Base-by-base conservation (phyloP, 2,113 vertebrate genomes). In the Gasterosteus aculeatus region DNA sequence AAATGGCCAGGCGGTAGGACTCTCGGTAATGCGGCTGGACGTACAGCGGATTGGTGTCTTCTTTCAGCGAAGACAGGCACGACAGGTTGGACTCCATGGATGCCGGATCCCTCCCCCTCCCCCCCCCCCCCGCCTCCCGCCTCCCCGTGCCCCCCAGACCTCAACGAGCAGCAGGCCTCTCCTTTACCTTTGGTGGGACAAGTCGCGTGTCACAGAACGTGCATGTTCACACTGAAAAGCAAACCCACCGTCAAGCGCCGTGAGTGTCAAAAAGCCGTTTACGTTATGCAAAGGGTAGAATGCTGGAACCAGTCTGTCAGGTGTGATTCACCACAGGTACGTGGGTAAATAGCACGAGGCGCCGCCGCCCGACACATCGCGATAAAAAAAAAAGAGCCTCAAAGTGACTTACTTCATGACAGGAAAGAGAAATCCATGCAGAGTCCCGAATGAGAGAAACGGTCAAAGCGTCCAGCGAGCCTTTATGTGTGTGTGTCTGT, bases 1-100 rank as follows among this genome's bases (percentile, higher is more conserved):
- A 97, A 5, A 97, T 94, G 49, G 97, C 97, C 85, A 98, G 78
- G 1, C 96, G 94, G 76, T 97, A 97, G 78, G 95, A 93, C 42
- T 98, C 97, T 72, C 94, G 96, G 71, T 98, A 98, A 77, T 97
- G 96, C 1, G 97, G 96, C 81, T 96, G 95, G 56, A 97, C 80
- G 75, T 95, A 96, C 88, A 72, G 87, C 88, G 89, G 85, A 77
- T 54, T 83, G n/a, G 88, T 91, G 12, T 97, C 95, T 10, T 96
- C 95, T 42, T 94, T 94, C 64, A 96, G 69, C 0, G 96, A 97
- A 0, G 96, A 98, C 42, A 96, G 80, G 60, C 92, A 51, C 41
- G 97, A 97, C 4, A 95, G 94, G 10, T 56, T 69, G 77, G 95
- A 95, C 83, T 95, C 96, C 95, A 97, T 92, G 90, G 84, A 26